Evolutionary conservation across 2,113 vertebrate genomes (phyloP), one percentile per base, ranked within the genome.

Genomic region (Bucco capensis): DNA sequence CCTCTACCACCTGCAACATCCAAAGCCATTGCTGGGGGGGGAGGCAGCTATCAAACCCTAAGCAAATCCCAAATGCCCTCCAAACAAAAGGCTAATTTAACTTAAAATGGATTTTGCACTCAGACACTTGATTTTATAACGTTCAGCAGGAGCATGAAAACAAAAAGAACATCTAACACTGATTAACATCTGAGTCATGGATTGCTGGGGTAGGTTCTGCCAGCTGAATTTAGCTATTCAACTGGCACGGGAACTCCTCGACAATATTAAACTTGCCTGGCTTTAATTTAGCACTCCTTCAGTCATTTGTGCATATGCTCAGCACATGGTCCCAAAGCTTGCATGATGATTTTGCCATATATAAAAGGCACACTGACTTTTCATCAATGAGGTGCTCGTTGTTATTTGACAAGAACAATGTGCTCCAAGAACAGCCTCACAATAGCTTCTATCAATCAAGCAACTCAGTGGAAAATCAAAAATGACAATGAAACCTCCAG

Each of bases 381-480:
- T 93, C 96, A 96, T 97, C 96, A 95, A 94, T 96, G 88, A 88
- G 79, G 57, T 65, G 88, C 83, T 25, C 94, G 46, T 94, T 95
- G 85, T 91, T 94, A 93, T 83, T 96, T 97, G 97, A 97, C 94
- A 95, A 92, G 94, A 97, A 96, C 94, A 96, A 96, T 91, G 92
- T 53, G 60, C 75, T 88, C 88, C 13, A 93, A 89, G 96, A 91
- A 85, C 56, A 56, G 94, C 86, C 87, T 93, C 91, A 96, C 92
- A 94, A 95, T 93, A 94, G 93, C 86, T 76, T 76, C 96, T 72
- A 97, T 98, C 97, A 95, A 97, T 98, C 97, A 97, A 46, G 94
- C 30, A 24, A n/a, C 85, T 16, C 78, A 18, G 83, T 44, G 96
- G 94, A 96, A 97, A 97, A 97, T 97, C 95, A 96, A 85, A 96